phyloP scores from a whole-genome alignment of 2,888 invertebrate species.

The Rhodophaea formosa region DNA sequence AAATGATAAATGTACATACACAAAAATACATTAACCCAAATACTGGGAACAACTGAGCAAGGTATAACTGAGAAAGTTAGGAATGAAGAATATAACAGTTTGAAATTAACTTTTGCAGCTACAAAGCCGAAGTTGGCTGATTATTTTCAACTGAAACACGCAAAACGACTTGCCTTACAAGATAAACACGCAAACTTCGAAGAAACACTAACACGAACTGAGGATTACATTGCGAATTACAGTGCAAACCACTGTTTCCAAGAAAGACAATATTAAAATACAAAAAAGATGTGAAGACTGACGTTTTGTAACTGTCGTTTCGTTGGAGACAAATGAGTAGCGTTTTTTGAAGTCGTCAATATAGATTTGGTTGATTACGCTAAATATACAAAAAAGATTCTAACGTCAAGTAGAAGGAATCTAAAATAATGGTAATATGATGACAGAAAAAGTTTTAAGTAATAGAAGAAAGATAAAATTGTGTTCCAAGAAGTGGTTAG shows the following conservation, averaged over 20 bases:
- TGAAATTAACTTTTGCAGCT: slow-evolving; percentile 43
- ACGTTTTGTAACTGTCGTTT: slow-evolving; percentile 36
- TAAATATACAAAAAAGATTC: not conserved
- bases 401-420: not conserved
- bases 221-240: slow-evolving; percentile 61
- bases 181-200: slow-evolving; percentile 70
- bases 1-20: slow-evolving; percentile 11
- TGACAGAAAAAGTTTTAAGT: not conserved
- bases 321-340: slow-evolving; percentile 38
- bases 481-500: not conserved
- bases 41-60: slow-evolving; percentile 1
- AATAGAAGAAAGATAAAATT: not conserved
- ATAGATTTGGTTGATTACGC: slow-evolving; percentile 29
- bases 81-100: slow-evolving; percentile 39
- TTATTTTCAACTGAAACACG: slow-evolving; percentile 67
- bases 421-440: no score
- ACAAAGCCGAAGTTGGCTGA: slow-evolving; percentile 59
- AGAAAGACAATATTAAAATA: slow-evolving; percentile 51
- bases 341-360: slow-evolving; percentile 36
- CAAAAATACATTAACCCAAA: slow-evolving; percentile 29
- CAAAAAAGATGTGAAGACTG: slow-evolving; percentile 40
- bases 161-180: slow-evolving; percentile 63
- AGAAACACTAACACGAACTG: slow-evolving; percentile 63
- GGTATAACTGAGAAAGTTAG: not conserved
- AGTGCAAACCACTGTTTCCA: slow-evolving; percentile 44